Evolutionary conservation across 92 coral and sea anemone species (phyloP), one percentile per base, ranked within the genome.

Genomic region (Anthopleura xanthogrammica): DNA sequence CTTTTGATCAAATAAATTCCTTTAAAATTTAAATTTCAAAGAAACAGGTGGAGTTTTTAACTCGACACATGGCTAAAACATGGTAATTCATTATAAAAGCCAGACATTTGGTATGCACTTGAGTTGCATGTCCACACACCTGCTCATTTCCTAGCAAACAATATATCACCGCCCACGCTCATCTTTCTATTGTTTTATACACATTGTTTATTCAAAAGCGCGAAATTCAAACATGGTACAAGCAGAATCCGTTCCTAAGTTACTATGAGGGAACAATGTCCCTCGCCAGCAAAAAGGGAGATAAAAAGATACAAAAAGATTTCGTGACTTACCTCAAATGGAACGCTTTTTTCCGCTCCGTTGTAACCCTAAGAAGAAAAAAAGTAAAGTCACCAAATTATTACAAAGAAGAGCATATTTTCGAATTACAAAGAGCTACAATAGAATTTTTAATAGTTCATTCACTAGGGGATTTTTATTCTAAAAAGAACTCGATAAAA

Each of bases 1-100:
- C 42, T 36, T 68, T 68, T 23, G 16, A 68, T 29, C 42, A 68
- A 68, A 36, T 13, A 5, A 60, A 79, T 56, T 13, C 24, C 84
- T 81, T 81, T 81, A 81, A 81, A 68, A 81, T 81, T 81, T 81
- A 81, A 81, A 81, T 81, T 68, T 81, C 83, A 81, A 81, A 81
- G 77, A 71, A 52, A 68, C 84, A 70, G 52, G 77, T 80, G 83
- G 75, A 68, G 11, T 70, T 60, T 71, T 23, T 42, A 13, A 29
- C 29, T 57, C 10, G 12, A 75, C 77, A 81, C 84, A 81, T 81
- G 84, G 77, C 22, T 20, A 14, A 11, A 39, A 41, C 19, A 19
- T 40, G 58, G 41, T 64, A 62, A 52, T 68, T 68, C 1, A 68
- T 68, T 29, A 36, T 68, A 13, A 68, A 68, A 68, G 74, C 43